Base-by-base conservation (phyloP, 2,888 invertebrate genomes). In the Salticus scenicus region DNA sequence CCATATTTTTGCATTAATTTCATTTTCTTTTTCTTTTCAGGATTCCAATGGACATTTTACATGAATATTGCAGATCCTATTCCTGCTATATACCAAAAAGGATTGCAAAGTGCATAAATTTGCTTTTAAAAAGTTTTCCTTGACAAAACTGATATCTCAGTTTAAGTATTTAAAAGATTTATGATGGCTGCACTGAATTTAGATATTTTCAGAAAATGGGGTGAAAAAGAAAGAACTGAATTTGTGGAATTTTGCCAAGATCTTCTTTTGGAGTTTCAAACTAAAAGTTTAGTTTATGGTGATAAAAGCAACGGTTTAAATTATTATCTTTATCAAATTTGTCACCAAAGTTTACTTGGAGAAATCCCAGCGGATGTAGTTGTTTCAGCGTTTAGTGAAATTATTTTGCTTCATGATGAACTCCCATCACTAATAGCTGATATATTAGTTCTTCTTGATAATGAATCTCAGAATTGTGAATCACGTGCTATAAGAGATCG, bases 351-450 rank as follows among this genome's bases (percentile, higher is more conserved):
- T 51, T 92, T 96, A 75, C 94, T 93, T 88, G 96, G 96, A 70
- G 92, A 92, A 86, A 90, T 97, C 80, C 96, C 95, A 90, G 95
- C 94, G 91, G 97, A 97, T 90, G 93, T 94, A 73, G 94, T 95
- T 71, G 93, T 96, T 24, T 92, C 93, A 88, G 93, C 94, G 10
- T 92, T 98, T 64, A 93, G 93, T 89, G 97, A 97, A 90, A 92
- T 97, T 87, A 93, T 94, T 96, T 92, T 92, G 81, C 91, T 95
- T 87, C 95, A 97, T 92, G 93, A 93, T 88, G 96, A 96, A 90
- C 93, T 97, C 89, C 94, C 96, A 86, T 96, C 96, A 37, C 93
- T 96, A 80, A 93, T 97, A 87, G 93, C 97, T 90, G 98, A 98
- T 92, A 94, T 97, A 83, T 93, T 97, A 87, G 95, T 95, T 90